These are phyloP conservation scores for Mechanitis mazaeus DNA, from an alignment of 2,888 invertebrate genomes.

Conservation along the genomic window DNA sequence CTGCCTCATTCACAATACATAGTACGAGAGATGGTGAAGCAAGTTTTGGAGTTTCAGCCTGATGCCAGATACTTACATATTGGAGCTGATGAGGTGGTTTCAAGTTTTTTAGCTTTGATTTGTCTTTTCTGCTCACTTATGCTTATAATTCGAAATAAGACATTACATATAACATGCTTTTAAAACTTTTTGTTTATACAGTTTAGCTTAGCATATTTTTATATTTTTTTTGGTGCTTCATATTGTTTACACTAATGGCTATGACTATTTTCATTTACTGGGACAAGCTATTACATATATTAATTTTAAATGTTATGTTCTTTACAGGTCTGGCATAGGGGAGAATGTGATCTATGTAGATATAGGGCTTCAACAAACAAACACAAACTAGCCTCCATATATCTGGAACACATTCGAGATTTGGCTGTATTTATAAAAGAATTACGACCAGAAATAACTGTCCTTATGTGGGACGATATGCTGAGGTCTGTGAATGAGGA, in stretches of 20 bases:
- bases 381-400: constrained; percentile 76
- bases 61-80: constrained; percentile 84
- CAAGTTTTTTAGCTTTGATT: neutral
- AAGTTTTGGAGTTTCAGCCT: constrained; percentile 80
- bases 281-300: too few relatives aligned
- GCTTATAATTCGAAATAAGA: neutral
- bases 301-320: too few relatives aligned
- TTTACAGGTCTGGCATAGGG: constrained; percentile 83
- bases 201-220: too few relatives aligned
- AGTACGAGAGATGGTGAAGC: constrained; percentile 79
- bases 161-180: too few relatives aligned
- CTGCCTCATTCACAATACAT: constrained; percentile 55
- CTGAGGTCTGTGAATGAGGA: constrained; percentile 77
- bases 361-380: constrained; percentile 62
- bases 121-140: neutral
- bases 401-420: constrained; percentile 80
- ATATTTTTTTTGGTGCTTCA: too few relatives aligned
- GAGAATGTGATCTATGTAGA: constrained; percentile 76
- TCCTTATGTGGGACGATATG: constrained; percentile 95
- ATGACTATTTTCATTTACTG: too few relatives aligned
- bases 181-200: too few relatives aligned
- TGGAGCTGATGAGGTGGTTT: constrained; percentile 84
- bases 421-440: constrained; percentile 78
- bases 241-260: too few relatives aligned
- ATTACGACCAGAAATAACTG: constrained; percentile 77